A percentile compares a stretch with the other conserved stretches of the same genome.
Conservation (phyloP, 1,140 invertebrate genomes). For the Cherax destructor region DNA sequence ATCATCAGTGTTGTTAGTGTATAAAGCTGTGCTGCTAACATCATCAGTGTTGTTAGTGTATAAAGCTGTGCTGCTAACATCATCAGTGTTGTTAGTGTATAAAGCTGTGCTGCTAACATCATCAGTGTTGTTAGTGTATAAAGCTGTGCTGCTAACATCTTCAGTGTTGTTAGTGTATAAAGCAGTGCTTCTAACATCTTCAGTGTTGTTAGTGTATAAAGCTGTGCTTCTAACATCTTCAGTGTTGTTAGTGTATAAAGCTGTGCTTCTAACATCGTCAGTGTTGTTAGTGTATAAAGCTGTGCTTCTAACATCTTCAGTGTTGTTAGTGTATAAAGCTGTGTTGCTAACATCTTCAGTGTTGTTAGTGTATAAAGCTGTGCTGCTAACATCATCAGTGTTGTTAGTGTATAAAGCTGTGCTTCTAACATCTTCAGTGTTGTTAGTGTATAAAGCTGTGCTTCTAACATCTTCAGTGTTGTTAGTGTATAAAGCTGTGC, state of each 20-base stretch:
- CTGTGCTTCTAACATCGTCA: background rate
- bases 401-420: background rate
- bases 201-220: background rate
- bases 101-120: background rate
- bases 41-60: background rate
- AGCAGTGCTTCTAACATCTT: background rate
- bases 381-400: background rate
- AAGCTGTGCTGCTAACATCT: background rate
- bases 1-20: background rate
- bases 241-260: background rate
- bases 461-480: background rate
- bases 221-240: background rate
- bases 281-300: background rate
- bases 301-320: background rate
- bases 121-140: background rate
- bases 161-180: background rate
- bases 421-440: background rate
- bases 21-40: background rate
- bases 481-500: background rate
- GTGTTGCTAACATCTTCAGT: too few species aligned
- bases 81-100: background rate
- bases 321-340: conserved; percentile 1
- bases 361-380: too few species aligned
- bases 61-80: background rate
- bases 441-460: background rate